phyloP scores from a whole-genome alignment of 1,140 invertebrate species.

The Copidosoma floridanum region DNA sequence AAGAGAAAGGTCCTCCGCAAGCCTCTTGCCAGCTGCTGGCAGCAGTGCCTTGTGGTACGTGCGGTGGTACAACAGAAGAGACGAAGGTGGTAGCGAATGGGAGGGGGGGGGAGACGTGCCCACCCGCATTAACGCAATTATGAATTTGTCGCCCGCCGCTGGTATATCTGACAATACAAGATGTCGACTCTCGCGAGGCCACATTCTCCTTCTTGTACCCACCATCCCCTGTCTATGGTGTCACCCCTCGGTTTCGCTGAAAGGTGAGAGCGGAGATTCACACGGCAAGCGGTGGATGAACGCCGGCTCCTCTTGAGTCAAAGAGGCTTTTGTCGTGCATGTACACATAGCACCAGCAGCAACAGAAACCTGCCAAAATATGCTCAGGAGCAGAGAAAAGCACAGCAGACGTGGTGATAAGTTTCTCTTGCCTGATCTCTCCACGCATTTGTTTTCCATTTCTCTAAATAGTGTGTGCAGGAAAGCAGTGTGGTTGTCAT shows the following conservation, averaged over 20 bases:
- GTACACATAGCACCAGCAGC: no score
- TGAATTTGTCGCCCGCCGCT: constrained; percentile 55
- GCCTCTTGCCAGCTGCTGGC: constrained; percentile 11
- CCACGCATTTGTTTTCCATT: no score
- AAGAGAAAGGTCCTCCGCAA: constrained; percentile 15
- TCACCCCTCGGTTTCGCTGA: constrained; percentile 6
- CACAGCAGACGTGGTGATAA: no score
- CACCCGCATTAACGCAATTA: constrained; percentile 56
- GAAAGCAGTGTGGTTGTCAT: no score
- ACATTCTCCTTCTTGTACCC: constrained; percentile 29
- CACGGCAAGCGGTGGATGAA: no score
- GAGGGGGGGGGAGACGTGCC: constrained; percentile 38
- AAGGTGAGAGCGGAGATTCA: no score
- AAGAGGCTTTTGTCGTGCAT: no score
- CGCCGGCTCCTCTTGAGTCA: no score
- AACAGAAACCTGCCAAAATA: no score
- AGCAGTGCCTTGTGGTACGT: constrained; percentile 13
- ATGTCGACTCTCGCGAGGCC: constrained; percentile 22
- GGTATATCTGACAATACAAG: constrained; percentile 50
- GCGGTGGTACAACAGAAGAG: constrained; percentile 21
- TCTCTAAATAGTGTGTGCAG: no score
- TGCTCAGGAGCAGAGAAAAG: no score
- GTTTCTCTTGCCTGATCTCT: no score
- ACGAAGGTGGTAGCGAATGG: constrained; percentile 1
- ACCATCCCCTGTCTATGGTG: background rate